Evolutionary conservation across 2,888 invertebrate species (phyloP), one percentile per base, ranked within the genome.

Genomic region (Exocentrus adspersus): DNA sequence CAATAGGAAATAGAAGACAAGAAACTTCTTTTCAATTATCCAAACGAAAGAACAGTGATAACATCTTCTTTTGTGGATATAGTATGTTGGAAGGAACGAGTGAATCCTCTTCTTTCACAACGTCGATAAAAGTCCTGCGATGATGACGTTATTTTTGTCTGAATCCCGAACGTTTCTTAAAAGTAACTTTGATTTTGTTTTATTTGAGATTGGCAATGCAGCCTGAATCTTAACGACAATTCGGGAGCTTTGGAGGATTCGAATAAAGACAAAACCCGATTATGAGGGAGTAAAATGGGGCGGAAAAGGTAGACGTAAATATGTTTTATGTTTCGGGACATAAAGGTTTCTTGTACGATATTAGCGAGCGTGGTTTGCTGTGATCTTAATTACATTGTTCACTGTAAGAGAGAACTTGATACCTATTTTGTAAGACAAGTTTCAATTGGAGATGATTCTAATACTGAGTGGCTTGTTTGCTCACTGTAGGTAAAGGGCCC

Each of bases 121-220:
- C 20, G 12, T n/a, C 28, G 43, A 54, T 28, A 54, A 41, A 54
- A 43, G 24, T 43, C 53, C 19, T 54, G 24, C 43, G 54, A 54
- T 54, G 54, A 54, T 43, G 54, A 54, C 43, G 42, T 37, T 28
- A 14, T 10, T 54, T 43, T 9, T 43, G 30, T 43, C 54, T 43
- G 54, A 43, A 54, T 53, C 54, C 43, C 42, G 12, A 16, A 43
- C 24, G 43, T 54, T 54, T 17, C 54, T 54, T 65, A 67, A 72
- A 69, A 63, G 71, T 67, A 67, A 68, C 72, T 70, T 72, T 71
- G 72, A 72, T 72, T 72, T 69, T 64, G 69, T 69, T 68, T 70
- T 71, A 68, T 69, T 71, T 69, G 54, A 54, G 43, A 54, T 54
- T 54, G 54, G 16, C 16, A 24, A 43, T 54, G 54, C 54, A 43